These are phyloP conservation scores for Sander lucioperca DNA, from an alignment of 2,113 vertebrate genomes.

Conservation along the genomic window DNA sequence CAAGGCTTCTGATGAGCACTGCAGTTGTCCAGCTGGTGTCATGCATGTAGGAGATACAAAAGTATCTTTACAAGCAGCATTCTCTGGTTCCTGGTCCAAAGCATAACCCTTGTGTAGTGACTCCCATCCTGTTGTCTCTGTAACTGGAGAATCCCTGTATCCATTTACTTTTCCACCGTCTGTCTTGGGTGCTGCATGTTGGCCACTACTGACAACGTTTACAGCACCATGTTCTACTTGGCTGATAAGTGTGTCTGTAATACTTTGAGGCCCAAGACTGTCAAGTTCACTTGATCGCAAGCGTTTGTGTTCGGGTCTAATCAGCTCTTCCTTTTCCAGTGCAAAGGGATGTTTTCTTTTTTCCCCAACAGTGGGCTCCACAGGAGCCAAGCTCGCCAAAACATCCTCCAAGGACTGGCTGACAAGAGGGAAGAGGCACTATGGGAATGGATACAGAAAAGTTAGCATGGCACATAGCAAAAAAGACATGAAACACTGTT, in stretches of 20 bases:
- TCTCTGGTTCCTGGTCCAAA: background rate
- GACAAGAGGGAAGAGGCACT: conserved; percentile 97
- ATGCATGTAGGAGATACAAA: background rate
- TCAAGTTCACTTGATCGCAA: conserved; percentile 51
- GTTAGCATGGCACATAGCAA: background rate
- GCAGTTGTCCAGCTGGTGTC: conserved; percentile 7
- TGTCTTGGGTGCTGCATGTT: background rate
- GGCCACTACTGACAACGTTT: conserved; percentile 10
- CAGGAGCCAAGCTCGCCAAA: conserved; percentile 79
- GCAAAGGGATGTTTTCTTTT: conserved; percentile 82
- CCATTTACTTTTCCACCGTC: conserved; percentile 24
- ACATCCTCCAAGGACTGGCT: conserved; percentile 88
- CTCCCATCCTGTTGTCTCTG: conserved; percentile 9
- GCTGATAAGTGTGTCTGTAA: background rate
- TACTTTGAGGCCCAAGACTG: background rate
- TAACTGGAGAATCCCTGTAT: background rate
- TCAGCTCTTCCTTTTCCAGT: conserved; percentile 53
- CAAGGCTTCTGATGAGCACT: conserved; percentile 5
- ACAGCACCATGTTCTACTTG: background rate
- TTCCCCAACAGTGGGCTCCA: conserved; percentile 58
- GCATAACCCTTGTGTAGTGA: background rate
- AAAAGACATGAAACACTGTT: too few relatives aligned
- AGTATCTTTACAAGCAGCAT: background rate
- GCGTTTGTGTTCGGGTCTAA: conserved; percentile 72
- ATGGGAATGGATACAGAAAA: conserved; percentile 11